phyloP scores from a whole-genome alignment of 2,888 invertebrate genomes.

The Rotaria macrura region DNA sequence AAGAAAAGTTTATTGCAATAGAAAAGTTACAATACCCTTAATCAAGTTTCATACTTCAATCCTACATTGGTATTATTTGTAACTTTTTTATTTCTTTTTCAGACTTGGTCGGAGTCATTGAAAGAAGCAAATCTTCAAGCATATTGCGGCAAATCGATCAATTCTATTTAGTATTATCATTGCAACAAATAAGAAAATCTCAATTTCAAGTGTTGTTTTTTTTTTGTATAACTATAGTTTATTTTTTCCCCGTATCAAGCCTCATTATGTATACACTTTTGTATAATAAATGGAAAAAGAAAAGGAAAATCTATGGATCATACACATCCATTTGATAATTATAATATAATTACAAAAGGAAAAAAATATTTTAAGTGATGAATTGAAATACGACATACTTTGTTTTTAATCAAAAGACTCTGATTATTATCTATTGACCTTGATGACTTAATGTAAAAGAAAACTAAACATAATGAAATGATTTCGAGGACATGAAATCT shows the following conservation, averaged over 20 bases:
- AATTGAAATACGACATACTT: too few species aligned
- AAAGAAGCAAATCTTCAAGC: slow-evolving; percentile 92
- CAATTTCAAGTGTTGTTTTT: background rate
- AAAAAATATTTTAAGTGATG: background rate
- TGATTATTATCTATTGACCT: background rate
- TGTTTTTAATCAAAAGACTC: background rate
- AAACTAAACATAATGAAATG: background rate
- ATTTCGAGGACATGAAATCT: background rate
- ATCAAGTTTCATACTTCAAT: too few species aligned
- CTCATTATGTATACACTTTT: background rate
- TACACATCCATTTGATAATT: too few species aligned
- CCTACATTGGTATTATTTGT: slow-evolving; percentile 25
- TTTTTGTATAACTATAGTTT: background rate
- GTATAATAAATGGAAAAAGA: background rate
- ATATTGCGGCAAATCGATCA: slow-evolving; percentile 89
- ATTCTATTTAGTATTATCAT: slow-evolving; percentile 54
- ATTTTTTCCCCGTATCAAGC: background rate
- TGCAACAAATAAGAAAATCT: background rate
- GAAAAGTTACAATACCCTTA: too few species aligned
- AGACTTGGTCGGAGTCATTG: slow-evolving; percentile 93
- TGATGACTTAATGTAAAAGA: background rate
- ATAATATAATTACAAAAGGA: too few species aligned
- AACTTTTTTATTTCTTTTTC: slow-evolving; percentile 44
- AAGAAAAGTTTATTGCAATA: too few species aligned
- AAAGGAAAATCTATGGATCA: background rate